These are phyloP conservation scores for Channa maculata DNA, from an alignment of 2,113 vertebrate species.

Conservation along the genomic window DNA sequence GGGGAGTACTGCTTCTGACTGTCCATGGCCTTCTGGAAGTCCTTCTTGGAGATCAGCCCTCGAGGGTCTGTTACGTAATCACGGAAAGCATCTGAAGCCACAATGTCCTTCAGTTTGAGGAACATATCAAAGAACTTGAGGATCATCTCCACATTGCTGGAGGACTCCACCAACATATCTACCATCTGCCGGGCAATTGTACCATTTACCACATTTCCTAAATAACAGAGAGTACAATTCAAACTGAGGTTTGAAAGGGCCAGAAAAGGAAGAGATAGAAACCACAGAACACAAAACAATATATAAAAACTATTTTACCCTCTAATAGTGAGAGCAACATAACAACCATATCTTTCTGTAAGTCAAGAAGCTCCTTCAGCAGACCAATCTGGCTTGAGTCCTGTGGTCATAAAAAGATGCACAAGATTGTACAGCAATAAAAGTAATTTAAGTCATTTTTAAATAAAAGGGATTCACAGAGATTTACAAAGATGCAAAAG, in stretches of 20 bases:
- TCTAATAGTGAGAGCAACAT: slow-evolving; percentile 95
- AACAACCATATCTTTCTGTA: slow-evolving; percentile 99
- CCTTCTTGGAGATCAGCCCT: slow-evolving; percentile 97
- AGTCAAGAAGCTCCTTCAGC: slow-evolving; percentile 94
- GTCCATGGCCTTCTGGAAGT: slow-evolving; percentile 99
- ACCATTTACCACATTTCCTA: slow-evolving; percentile 96
- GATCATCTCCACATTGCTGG: slow-evolving; percentile 98
- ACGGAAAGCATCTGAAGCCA: slow-evolving; percentile 93
- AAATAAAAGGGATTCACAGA: slow-evolving; percentile 14
- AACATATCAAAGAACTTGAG: slow-evolving; percentile 99
- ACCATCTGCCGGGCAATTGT: slow-evolving; percentile 98
- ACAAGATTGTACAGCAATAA: slow-evolving; percentile 53
- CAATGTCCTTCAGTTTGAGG: slow-evolving; percentile 96
- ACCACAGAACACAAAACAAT: neutral
- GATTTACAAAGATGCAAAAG: slow-evolving; percentile 39
- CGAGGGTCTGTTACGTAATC: slow-evolving; percentile 92
- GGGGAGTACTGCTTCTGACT: slow-evolving; percentile 95
- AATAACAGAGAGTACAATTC: slow-evolving; percentile 11
- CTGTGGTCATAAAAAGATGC: slow-evolving; percentile 75
- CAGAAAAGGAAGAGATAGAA: neutral
- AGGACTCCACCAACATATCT: slow-evolving; percentile 98
- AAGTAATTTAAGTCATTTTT: neutral
- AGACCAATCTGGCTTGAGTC: slow-evolving; percentile 95
- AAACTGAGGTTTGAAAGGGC: slow-evolving; percentile 3
- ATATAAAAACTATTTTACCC: slow-evolving; percentile 76